These are phyloP conservation scores for Nesometra sesokonis DNA, from an alignment of 35 echinoderm and acorn worm genomes.

Conservation along the genomic window DNA sequence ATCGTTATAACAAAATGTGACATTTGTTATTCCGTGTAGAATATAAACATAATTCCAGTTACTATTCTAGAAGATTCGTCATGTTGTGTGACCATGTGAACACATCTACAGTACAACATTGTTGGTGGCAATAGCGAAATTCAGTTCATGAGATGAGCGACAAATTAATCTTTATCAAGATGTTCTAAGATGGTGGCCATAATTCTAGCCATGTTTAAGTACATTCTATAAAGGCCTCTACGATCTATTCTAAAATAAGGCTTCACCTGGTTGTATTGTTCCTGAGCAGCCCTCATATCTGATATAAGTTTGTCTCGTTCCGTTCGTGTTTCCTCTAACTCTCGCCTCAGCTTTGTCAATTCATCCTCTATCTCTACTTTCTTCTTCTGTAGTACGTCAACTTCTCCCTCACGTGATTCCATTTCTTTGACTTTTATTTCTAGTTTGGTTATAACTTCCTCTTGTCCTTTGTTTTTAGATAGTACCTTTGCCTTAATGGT, in stretches of 20 bases:
- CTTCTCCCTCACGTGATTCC: constrained; percentile 26
- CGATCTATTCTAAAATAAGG: background rate
- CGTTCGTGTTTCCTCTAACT: constrained; percentile 23
- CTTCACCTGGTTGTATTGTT: background rate
- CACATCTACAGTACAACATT: no score
- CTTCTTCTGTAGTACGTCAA: constrained; percentile 34
- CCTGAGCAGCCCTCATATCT: constrained; percentile 5
- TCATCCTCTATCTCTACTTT: constrained; percentile 41
- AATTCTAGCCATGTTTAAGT: background rate
- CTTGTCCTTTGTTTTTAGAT: constrained; percentile 4
- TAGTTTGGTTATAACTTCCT: constrained; percentile 27
- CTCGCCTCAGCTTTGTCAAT: constrained; percentile 45
- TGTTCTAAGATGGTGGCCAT: background rate
- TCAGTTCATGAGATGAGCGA: background rate
- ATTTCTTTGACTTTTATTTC: constrained; percentile 31
- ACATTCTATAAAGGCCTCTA: background rate
- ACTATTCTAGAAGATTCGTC: no score
- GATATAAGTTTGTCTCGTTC: constrained; percentile 7
- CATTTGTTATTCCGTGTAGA: no score
- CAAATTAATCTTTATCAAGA: background rate
- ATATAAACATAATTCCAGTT: no score
- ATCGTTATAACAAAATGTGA: no score
- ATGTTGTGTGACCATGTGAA: no score
- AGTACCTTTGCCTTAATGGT: background rate
- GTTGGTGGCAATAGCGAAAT: no score